Evolutionary conservation across 1,140 invertebrate species (phyloP).

Genomic region (Coenobita brevimanus): DNA sequence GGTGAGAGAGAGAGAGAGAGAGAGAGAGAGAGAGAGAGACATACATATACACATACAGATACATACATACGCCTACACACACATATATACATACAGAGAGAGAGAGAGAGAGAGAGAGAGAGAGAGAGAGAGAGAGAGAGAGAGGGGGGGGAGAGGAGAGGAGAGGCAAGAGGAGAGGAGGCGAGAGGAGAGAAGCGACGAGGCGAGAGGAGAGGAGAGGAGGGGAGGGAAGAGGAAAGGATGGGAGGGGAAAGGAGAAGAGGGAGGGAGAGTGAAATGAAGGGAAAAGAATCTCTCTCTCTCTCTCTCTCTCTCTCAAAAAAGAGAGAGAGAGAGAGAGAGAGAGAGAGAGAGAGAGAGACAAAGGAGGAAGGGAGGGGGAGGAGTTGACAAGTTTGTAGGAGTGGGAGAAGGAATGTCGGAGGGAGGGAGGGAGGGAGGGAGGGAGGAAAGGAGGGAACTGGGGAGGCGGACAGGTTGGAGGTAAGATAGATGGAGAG

Average conservation of each 20-base stretch:
- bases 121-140: too few species aligned
- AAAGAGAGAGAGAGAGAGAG: too few species aligned
- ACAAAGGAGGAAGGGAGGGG: neutral
- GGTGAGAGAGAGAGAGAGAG: neutral
- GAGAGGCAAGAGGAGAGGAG: neutral
- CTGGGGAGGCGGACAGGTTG: too few species aligned
- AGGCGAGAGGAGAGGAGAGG: neutral
- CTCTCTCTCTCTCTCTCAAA: too few species aligned
- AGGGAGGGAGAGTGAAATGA: neutral
- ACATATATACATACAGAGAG: too few species aligned
- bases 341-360: too few species aligned
- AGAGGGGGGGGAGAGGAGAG: too few species aligned
- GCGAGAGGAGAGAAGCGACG: neutral
- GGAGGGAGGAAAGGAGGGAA: neutral
- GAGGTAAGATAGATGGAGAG: neutral
- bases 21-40: neutral
- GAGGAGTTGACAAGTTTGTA: neutral
- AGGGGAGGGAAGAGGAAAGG: neutral
- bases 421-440: neutral
- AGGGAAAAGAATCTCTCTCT: too few species aligned
- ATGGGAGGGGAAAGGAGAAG: neutral
- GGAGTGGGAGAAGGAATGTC: neutral
- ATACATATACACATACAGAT: too few species aligned
- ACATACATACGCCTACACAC: too few species aligned
- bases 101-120: too few species aligned